Evolutionary conservation across 2,113 vertebrate genomes (phyloP).

Genomic region (Psephotus haematonotus): DNA sequence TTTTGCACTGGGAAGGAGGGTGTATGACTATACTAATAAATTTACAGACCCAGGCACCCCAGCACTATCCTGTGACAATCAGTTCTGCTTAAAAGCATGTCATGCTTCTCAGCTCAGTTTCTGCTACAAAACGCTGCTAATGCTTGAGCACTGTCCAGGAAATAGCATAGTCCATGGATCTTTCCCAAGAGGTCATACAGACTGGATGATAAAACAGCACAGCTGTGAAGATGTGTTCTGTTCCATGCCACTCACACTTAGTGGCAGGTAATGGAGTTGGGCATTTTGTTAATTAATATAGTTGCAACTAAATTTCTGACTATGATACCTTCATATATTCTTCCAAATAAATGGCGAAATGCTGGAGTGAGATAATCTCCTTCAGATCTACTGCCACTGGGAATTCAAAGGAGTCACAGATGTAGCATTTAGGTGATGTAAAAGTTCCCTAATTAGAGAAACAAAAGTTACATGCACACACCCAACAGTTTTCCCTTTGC

Average conservation of each 20-base stretch:
- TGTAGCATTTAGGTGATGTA: not conserved
- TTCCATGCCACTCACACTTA: not conserved
- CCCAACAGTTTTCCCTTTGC: not conserved
- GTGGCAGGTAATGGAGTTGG: not conserved
- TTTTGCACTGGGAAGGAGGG: accelerated
- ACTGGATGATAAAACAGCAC: not conserved
- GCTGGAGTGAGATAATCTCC: not conserved
- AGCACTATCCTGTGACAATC: not conserved
- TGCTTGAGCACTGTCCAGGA: not conserved
- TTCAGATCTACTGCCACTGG: not conserved
- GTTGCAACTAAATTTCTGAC: not conserved
- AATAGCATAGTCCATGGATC: not conserved
- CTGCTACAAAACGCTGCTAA: not conserved
- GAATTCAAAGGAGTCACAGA: not conserved
- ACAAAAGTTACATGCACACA: not conserved
- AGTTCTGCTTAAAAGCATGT: not conserved
- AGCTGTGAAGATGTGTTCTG: not conserved
- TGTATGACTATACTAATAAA: not conserved
- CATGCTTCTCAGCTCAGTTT: not conserved
- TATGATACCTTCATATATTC: not conserved
- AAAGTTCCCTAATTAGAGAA: not conserved
- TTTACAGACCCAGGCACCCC: not conserved
- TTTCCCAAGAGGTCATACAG: not conserved
- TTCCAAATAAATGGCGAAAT: not conserved
- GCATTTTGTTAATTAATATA: not conserved